Conservation (phyloP, 2,113 vertebrate genomes). For the Myanophis thanlyinensis region DNA sequence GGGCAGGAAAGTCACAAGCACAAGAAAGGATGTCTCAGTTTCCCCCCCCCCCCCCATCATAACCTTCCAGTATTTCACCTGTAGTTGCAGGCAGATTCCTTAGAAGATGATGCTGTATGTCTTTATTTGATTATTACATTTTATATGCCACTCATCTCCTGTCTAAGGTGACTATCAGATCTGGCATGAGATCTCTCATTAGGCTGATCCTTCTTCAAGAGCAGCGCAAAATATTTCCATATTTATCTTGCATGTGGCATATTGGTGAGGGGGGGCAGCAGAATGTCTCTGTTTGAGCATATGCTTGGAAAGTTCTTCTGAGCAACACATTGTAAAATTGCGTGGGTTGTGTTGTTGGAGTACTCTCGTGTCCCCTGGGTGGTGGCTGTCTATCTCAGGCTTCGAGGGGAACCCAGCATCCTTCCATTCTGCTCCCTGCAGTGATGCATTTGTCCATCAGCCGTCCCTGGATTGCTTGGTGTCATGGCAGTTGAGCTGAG, state of each 20-base stretch:
- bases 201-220: background rate
- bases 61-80: background rate
- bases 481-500: background rate
- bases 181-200: background rate
- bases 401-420: background rate
- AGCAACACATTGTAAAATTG: background rate
- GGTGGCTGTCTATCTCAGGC: background rate
- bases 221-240: background rate
- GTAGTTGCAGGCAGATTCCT: background rate
- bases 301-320: background rate
- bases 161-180: background rate
- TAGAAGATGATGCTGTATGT: background rate
- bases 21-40: background rate
- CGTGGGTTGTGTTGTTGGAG: background rate
- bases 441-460: background rate
- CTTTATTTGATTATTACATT: background rate
- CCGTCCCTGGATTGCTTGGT: background rate
- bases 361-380: background rate
- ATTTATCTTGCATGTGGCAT: background rate
- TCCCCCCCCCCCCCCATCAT: background rate
- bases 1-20: background rate
- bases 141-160: background rate
- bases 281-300: background rate
- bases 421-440: background rate
- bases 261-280: background rate